Evolutionary conservation across 2,113 vertebrate species (phyloP), one percentile per base, ranked within the genome.

Genomic region (Percopsis transmontana): DNA sequence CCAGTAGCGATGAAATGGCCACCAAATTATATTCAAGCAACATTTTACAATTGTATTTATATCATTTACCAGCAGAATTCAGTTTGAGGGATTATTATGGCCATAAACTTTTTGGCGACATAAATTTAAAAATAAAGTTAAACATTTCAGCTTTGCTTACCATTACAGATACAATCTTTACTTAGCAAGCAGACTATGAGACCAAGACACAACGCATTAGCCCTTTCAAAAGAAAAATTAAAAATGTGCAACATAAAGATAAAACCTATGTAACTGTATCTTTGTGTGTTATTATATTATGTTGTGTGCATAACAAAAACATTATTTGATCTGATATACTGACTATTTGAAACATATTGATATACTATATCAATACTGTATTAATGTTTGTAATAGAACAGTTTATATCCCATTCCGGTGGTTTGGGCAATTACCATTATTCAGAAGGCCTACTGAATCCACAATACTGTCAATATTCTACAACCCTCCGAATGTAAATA

Each of bases 211-310:
- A 70, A 75, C 19, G 0, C 41, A 56, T 62, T 78, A 90, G 84
- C 87, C 85, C 82, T 90, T 87, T 27, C 55, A 79, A 77, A 77
- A 55, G 58, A 72, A 79, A 66, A 8, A 39, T 7, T 6, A 33
- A 78, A 66, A 16, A 73, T 50, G 21, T 18, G 62, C 39, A 62
- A 15, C 63, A 19, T 54, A 39, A 27, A 72, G 62, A 13, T 59
- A 1, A 44, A 44, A 45, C 9, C 42, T 45, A 16, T 13, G 12
- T 47, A 18, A 47, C 45, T 14, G 45, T 48, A 15, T 57, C 3
- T 51, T 48, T 15, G n/a, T 45, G 44, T 74, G 38, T 38, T 47
- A 21, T 15, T 62, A 1, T 0, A 23, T 66, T 9, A 71, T 16
- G 19, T 41, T 52, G 66, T 67, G 27, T 40, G 69, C 60, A 20